Base-by-base conservation (phyloP, 2,888 invertebrate species). In the Cataglyphis altisquamis region DNA sequence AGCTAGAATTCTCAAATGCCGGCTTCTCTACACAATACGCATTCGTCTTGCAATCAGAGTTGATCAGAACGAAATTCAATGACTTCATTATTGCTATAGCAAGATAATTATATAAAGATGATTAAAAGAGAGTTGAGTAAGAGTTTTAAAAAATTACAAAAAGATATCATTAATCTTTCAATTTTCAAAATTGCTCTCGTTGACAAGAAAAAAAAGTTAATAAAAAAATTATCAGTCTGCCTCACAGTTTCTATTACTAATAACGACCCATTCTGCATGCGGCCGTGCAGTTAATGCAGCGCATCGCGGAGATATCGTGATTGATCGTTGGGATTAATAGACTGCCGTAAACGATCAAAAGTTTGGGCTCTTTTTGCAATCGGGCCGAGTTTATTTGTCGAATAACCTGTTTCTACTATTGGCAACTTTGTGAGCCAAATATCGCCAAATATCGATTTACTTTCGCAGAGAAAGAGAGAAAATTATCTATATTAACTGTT, bases 381-480 rank as follows among this genome's bases (percentile, higher is more conserved):
- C 80, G 64, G 74, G 12, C 25, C 41, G 82, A 36, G 12, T 29
- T 15, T 68, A 77, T 84, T 88, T 84, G 82, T 62, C 85, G 21
- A 78, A 85, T 82, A 88, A 88, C 82, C 75, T 63, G 62, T 64
- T 88, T 88, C 39, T 32, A 83, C 36, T 73, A 73, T 86, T 82
- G 75, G 78, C 85, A 89, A 90, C 67, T 89, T 36, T 36, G 36
- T 36, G 84, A 89, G 85, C 86, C 84, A 86, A 83, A 82, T 88
- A 89, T 83, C 83, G 62, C 77, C 55, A 84, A 72, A 82, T 74
- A 89, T 90, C 78, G 90, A 90, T 89, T 90, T 78, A 63, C 60
- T 86, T 83, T 86, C 52, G 25, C 80, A 15, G 8, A 60, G 74
- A 60, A 75, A 85, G 62, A 62, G 68, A 55, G 82, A n/a, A 52